Conservation (phyloP, 1,140 invertebrate species). For the Sarcophaga bullata region DNA sequence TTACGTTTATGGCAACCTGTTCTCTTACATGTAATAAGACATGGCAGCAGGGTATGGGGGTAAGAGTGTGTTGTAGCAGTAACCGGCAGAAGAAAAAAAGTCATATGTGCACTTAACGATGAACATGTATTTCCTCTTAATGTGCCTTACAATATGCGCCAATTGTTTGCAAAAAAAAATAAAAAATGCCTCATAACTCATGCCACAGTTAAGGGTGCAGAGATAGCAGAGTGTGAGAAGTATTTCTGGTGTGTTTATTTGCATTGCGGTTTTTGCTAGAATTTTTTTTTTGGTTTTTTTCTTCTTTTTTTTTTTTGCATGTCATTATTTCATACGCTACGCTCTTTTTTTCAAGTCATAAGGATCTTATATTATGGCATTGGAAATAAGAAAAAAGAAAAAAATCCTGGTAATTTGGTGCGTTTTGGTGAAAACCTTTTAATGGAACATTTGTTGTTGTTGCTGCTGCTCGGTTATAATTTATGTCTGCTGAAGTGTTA, state of each 20-base stretch:
- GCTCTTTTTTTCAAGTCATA: neutral
- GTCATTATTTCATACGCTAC: neutral
- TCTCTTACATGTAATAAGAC: neutral
- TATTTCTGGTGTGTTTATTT: neutral
- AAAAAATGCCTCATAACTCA: neutral
- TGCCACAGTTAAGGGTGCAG: neutral
- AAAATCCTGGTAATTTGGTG: too few species aligned
- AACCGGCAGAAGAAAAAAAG: neutral
- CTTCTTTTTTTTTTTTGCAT: neutral
- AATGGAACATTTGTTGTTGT: neutral
- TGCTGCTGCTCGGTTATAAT: neutral
- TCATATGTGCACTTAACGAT: constrained; percentile 21
- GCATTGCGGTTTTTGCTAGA: neutral
- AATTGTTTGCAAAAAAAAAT: neutral
- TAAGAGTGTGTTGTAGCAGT: too few species aligned
- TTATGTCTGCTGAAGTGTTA: constrained; percentile 39
- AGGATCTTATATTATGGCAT: neutral
- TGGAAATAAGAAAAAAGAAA: too few species aligned
- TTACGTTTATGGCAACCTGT: neutral
- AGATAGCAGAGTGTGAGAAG: too few species aligned
- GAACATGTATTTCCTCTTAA: constrained; percentile 26
- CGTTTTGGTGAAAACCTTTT: too few species aligned
- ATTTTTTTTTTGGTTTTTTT: neutral
- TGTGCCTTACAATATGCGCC: neutral
- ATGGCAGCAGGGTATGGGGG: too few species aligned